These are phyloP conservation scores for Echiichthys vipera DNA, from an alignment of 2,797 vertebrate genomes.

Conservation along the genomic window DNA sequence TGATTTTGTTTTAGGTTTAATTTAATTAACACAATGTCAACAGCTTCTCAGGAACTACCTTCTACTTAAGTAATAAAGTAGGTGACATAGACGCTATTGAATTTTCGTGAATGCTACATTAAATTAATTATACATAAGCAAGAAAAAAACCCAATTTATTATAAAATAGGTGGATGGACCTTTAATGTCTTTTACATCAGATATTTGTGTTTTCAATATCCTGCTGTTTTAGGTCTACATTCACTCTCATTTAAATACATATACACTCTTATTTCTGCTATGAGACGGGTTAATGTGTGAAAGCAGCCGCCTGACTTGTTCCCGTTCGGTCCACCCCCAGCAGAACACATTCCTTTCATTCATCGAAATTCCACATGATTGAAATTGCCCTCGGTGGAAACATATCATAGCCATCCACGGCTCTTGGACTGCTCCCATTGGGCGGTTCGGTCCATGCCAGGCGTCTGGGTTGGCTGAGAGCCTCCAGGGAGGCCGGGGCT, in stretches of 20 bases:
- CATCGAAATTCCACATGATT: slow-evolving; percentile 82
- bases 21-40: background rate
- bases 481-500: slow-evolving; percentile 82
- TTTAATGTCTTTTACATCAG: background rate
- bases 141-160: background rate
- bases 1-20: background rate
- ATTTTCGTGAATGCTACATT: background rate
- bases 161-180: background rate
- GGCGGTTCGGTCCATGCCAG: slow-evolving; percentile 79
- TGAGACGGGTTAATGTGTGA: slow-evolving; percentile 41
- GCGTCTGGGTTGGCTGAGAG: slow-evolving; percentile 82
- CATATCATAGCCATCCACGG: slow-evolving; percentile 85
- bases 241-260: background rate
- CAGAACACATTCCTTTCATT: slow-evolving; percentile 81
- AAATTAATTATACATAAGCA: background rate
- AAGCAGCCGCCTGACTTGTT: slow-evolving; percentile 54
- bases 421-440: slow-evolving; percentile 81
- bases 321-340: slow-evolving; percentile 71
- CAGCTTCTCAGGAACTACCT: background rate
- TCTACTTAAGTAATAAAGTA: background rate
- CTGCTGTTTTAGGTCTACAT: background rate
- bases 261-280: slow-evolving; percentile 7
- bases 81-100: background rate
- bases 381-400: slow-evolving; percentile 85
- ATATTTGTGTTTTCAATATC: background rate